Conservation (phyloP, 2,888 invertebrate genomes). For the Entomobrya multifasciata region DNA sequence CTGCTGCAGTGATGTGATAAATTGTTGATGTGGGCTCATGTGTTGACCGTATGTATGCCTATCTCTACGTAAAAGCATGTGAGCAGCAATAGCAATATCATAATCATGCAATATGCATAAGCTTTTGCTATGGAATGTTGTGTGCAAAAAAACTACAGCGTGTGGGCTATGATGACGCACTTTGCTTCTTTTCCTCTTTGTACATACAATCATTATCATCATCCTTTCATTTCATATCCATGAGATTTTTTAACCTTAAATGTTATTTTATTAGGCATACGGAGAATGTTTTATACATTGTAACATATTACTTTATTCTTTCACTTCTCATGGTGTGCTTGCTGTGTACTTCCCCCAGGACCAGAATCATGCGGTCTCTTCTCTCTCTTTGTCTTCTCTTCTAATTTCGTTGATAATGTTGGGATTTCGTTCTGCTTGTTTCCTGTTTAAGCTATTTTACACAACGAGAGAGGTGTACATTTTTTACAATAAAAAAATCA, state of each 20-base stretch:
- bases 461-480: no score
- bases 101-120: not conserved
- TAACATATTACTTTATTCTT: constrained; percentile 1
- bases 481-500: no score
- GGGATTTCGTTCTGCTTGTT: constrained; percentile 1
- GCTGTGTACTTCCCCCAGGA: not conserved
- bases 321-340: not conserved
- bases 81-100: no score
- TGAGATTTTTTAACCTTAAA: constrained; percentile 38
- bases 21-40: not conserved
- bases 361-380: not conserved
- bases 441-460: not conserved
- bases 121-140: not conserved
- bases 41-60: constrained; percentile 49
- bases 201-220: not conserved
- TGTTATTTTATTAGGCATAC: constrained; percentile 38
- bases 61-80: constrained; percentile 1
- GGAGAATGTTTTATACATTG: no score
- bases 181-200: constrained; percentile 42
- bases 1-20: no score
- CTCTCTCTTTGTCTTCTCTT: not conserved
- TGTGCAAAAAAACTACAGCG: constrained; percentile 7
- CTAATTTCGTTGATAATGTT: no score
- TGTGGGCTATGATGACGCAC: constrained; percentile 52
- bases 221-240: constrained; percentile 40